Evolutionary conservation across 1,140 invertebrate genomes (phyloP).

Genomic region (Anadara kagoshimensis): DNA sequence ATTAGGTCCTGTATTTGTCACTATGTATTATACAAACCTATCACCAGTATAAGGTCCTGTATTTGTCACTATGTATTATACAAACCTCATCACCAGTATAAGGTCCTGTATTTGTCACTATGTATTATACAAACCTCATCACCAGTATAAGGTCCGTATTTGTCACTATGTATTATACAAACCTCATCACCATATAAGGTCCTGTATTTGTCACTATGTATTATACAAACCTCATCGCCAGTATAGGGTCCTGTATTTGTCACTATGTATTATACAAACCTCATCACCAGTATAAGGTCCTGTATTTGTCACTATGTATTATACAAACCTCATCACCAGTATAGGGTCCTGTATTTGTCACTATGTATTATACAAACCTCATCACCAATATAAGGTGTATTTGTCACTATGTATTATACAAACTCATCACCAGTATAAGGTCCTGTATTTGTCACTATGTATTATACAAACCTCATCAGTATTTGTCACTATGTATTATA

Average conservation of each 20-base stretch:
- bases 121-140: conserved; percentile 56
- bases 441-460: conserved; percentile 55
- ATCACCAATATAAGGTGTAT: conserved; percentile 49
- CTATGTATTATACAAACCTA: conserved; percentile 47
- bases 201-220: conserved; percentile 54
- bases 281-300: conserved; percentile 58
- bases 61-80: conserved; percentile 43
- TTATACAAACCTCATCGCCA: conserved; percentile 57
- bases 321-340: conserved; percentile 59
- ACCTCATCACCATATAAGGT: conserved; percentile 58
- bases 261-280: conserved; percentile 44
- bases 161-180: conserved; percentile 19
- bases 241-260: conserved; percentile 51
- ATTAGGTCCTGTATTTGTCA: conserved; percentile 51
- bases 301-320: conserved; percentile 44
- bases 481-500: conserved; percentile 43
- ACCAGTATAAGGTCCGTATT: conserved; percentile 55
- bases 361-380: conserved; percentile 51
- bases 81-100: conserved; percentile 60
- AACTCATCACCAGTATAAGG: conserved; percentile 59
- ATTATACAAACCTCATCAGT: conserved; percentile 53
- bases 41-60: conserved; percentile 52
- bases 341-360: conserved; percentile 51
- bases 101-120: conserved; percentile 51
- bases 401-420: conserved; percentile 34